Evolutionary conservation across 2,888 invertebrate species (phyloP).

Genomic region (Biston stratarius): DNA sequence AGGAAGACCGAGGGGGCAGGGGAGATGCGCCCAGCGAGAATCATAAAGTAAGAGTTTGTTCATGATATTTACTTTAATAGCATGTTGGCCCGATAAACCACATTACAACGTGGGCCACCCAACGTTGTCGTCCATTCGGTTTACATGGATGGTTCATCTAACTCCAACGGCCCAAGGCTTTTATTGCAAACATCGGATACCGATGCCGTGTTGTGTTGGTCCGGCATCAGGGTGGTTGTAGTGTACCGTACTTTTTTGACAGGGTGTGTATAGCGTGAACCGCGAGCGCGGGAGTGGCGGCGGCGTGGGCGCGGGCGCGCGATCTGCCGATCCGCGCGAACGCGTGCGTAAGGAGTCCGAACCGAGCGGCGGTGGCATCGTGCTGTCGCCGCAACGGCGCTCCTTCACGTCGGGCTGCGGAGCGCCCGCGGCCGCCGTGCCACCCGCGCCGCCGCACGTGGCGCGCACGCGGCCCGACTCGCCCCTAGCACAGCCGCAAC

Average conservation of each 20-base stretch:
- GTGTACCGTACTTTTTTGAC: not conserved
- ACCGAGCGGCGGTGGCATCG: conserved; percentile 87
- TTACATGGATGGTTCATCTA: too few species aligned
- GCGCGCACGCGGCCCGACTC: conserved; percentile 85
- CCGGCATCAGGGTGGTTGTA: too few species aligned
- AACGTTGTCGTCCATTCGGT: too few species aligned
- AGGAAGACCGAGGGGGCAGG: conserved; percentile 85
- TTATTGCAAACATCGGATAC: too few species aligned
- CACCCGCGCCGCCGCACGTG: conserved; percentile 69
- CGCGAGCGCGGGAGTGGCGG: conserved; percentile 60
- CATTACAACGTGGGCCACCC: too few species aligned
- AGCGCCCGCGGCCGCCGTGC: conserved; percentile 85
- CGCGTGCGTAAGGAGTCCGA: conserved; percentile 93
- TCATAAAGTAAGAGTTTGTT: conserved; percentile 74
- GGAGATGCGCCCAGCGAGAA: conserved; percentile 83
- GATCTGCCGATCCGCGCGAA: conserved; percentile 90
- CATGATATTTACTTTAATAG: too few species aligned
- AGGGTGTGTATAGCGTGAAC: conserved; percentile 67
- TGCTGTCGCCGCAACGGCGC: conserved; percentile 94
- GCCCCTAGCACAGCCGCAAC: conserved; percentile 59
- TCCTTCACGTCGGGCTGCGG: conserved; percentile 96
- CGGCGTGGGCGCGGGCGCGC: conserved; percentile 43
- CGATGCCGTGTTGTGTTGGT: too few species aligned
- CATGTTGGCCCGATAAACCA: too few species aligned
- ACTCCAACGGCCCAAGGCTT: too few species aligned